Evolutionary conservation across 2,113 vertebrate species (phyloP).

Genomic region (Calypte anna): DNA sequence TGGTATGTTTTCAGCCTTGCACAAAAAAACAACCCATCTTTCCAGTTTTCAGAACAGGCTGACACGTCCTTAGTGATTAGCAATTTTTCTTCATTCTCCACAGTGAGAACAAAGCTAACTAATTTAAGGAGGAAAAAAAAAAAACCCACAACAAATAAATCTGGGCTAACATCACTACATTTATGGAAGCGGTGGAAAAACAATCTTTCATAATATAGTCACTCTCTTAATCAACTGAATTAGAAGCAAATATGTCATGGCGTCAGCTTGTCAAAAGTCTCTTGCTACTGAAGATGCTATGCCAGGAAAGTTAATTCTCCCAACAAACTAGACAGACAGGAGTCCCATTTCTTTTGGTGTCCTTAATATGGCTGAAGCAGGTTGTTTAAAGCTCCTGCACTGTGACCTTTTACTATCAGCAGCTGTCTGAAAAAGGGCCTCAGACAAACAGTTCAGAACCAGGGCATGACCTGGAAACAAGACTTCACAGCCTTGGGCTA

Average conservation of each 20-base stretch:
- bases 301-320: not conserved
- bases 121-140: not conserved
- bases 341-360: not conserved
- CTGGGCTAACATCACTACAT: not conserved
- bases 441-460: constrained; percentile 67
- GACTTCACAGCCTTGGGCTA: constrained; percentile 61
- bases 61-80: constrained; percentile 13
- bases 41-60: constrained; percentile 12
- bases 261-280: not conserved
- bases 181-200: not conserved
- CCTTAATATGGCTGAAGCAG: constrained; percentile 5
- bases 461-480: constrained; percentile 66
- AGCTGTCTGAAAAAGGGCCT: constrained; percentile 49
- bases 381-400: constrained; percentile 40
- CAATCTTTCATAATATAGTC: not conserved
- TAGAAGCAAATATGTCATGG: not conserved
- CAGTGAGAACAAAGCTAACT: constrained; percentile 14
- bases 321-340: not conserved
- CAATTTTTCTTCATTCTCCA: constrained; percentile 44
- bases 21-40: not conserved
- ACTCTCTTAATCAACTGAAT: not conserved
- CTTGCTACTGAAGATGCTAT: not conserved
- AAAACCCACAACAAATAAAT: not conserved
- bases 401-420: constrained; percentile 61
- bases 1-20: constrained; percentile 19